Evolutionary conservation across 2,113 vertebrate genomes (phyloP), one percentile per base, ranked within the genome.

Genomic region (Nannobrachium achirus): DNA sequence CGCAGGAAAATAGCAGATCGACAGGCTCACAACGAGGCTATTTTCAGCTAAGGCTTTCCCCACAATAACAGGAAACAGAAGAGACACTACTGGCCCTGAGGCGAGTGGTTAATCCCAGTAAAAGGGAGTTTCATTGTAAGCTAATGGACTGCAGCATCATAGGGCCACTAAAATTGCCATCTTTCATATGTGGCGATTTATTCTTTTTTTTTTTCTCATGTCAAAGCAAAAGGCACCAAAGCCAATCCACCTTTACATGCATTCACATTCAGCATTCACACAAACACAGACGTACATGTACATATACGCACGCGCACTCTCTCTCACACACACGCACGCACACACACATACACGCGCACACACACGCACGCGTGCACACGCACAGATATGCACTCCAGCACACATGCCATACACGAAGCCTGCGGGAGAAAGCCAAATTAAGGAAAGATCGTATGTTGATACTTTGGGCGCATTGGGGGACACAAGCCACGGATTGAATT

Each of bases 121-220:
- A 91, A 90, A 94, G 78, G 90, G 92, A 93, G 92, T 94, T 93
- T 89, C 93, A 95, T 94, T 93, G 94, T 94, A 97, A 96, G 95
- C 95, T 91, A 93, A 96, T 96, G 95, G 94, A 95, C 94, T 99
- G 97, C 97, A 99, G 97, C 97, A 99, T 98, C 92, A 91, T 97
- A 99, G 97, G 97, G 97, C 97, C 96, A 96, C 96, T 97, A 90
- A 89, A 96, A 96, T 95, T 97, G 96, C 97, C 97, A 96, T 96
- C 95, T 93, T 93, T 96, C 92, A 95, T 88, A 95, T 92, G 94
- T 97, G 97, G 97, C 96, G 86, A 95, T 94, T 94, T 91, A 91
- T 63, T 77, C 66, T 66, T 73, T 76, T 65, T 87, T 68, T 81
- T 88, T 81, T 80, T 90, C 84, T 80, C 77, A 96, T 94, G 91